Evolutionary conservation across 2,113 vertebrate genomes (phyloP), one percentile per base, ranked within the genome.

Genomic region (Falco punctatus): DNA sequence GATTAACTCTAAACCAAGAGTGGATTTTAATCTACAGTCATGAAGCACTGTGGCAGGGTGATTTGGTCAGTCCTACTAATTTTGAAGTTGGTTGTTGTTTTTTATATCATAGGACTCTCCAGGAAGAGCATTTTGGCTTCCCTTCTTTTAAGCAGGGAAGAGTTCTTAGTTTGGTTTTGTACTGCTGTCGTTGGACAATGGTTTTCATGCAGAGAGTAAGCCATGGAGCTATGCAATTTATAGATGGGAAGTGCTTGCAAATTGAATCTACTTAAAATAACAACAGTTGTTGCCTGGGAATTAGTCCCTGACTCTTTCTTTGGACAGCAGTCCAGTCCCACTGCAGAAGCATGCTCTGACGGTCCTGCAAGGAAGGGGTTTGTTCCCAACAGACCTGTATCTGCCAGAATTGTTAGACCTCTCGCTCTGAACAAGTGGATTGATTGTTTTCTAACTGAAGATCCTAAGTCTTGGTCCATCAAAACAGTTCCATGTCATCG

Each of bases 401-500:
- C 74, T 94, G 55, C 83, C 72, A 81, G 62, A 86, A 44, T 42
- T 80, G 67, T 74, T 84, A 18, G 91, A 88, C 58, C 69, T 33
- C 91, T 88, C 35, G 14, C 40, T 81, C 64, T 61, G 77, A 67
- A 84, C 82, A 81, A 94, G 58, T 23, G 55, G 58, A 97, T 97
- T 32, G 30, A 5, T 92, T 85, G 61, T 67, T 87, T 66, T 55
- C 93, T 72, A 40, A 55, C 59, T 44, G 55, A 61, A 93, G 86
- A 84, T 80, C 80, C 83, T 59, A 52, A 86, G 12, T 22, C 77
- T 90, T 70, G 80, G 35, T 96, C 94, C 67, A 21, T 96, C 88
- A 82, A 59, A 90, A 12, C 83, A 59, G 74, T 84, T 91, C 66
- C 93, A 85, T 92, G 92, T 73, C 79, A 81, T 80, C 95, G 97